Conservation (phyloP, 2,797 vertebrate species). For the Danio aesculapii region DNA sequence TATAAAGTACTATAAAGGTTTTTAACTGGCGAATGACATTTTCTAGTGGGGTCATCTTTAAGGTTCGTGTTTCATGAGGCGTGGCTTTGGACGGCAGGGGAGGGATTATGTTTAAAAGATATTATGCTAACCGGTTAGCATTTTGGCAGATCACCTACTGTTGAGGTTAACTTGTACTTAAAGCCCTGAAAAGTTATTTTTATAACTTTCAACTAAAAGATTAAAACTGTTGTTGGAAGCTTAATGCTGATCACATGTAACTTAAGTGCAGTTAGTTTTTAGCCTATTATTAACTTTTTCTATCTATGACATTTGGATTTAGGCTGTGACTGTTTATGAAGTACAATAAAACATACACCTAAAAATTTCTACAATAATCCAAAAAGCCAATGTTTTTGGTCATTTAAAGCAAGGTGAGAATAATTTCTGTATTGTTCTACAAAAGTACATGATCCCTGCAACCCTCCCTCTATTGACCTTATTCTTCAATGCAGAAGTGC, state of each 20-base stretch:
- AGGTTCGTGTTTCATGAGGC: too few species aligned
- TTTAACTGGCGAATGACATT: too few species aligned
- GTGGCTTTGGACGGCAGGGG: too few species aligned
- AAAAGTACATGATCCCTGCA: neutral
- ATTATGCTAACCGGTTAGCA: too few species aligned
- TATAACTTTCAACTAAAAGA: neutral
- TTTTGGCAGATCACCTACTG: too few species aligned
- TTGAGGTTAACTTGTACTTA: neutral
- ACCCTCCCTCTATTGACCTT: neutral
- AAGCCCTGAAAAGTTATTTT: neutral
- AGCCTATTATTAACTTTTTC: neutral
- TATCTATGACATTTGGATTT: neutral
- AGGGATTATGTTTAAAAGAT: too few species aligned
- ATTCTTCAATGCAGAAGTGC: too few species aligned
- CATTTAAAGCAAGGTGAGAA: neutral
- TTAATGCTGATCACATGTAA: neutral
- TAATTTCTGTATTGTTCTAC: neutral
- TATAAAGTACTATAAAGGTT: too few species aligned
- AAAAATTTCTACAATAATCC: neutral
- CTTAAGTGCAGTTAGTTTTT: neutral
- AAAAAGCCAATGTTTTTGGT: neutral
- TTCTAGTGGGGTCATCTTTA: too few species aligned
- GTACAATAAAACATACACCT: neutral
- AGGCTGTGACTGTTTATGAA: neutral
- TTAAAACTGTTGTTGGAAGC: neutral